These are phyloP conservation scores for Ypsolopha scabrella DNA, from an alignment of 2,888 invertebrate species.

Conservation along the genomic window DNA sequence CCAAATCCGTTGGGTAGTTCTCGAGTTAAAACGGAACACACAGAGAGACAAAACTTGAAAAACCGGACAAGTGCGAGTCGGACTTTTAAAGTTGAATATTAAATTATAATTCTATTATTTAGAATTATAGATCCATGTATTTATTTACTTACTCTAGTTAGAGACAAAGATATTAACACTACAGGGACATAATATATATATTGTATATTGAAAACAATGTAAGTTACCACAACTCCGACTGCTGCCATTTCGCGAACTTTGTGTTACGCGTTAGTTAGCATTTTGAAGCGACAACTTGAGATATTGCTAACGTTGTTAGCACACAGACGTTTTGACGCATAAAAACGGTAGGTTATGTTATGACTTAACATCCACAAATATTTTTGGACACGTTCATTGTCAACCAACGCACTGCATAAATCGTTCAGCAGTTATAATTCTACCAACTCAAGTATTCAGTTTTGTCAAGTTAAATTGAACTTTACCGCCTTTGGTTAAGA, in stretches of 20 bases:
- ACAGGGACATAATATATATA: too few species aligned
- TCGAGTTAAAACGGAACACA: too few species aligned
- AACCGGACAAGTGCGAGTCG: too few species aligned
- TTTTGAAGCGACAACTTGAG: conserved; percentile 10
- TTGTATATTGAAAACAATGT: neutral
- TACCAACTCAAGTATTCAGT: neutral
- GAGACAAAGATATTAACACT: too few species aligned
- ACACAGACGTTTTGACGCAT: conserved; percentile 20
- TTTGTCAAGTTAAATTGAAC: neutral
- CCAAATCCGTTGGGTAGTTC: too few species aligned
- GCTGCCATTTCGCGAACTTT: neutral
- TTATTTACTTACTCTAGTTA: too few species aligned
- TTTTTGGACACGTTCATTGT: conserved; percentile 54
- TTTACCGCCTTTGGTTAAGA: neutral
- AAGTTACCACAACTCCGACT: conserved; percentile 20
- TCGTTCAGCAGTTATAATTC: conserved; percentile 47
- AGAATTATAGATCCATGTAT: too few species aligned
- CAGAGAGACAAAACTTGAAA: too few species aligned
- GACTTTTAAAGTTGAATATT: too few species aligned
- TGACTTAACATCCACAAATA: conserved; percentile 40
- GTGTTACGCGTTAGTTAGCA: neutral
- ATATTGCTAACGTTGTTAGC: conserved; percentile 36
- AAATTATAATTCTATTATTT: too few species aligned
- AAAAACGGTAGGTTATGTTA: conserved; percentile 37
- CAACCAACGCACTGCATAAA: conserved; percentile 51